Evolutionary conservation across 2,888 invertebrate species (phyloP).

Genomic region (Molanna angustata): DNA sequence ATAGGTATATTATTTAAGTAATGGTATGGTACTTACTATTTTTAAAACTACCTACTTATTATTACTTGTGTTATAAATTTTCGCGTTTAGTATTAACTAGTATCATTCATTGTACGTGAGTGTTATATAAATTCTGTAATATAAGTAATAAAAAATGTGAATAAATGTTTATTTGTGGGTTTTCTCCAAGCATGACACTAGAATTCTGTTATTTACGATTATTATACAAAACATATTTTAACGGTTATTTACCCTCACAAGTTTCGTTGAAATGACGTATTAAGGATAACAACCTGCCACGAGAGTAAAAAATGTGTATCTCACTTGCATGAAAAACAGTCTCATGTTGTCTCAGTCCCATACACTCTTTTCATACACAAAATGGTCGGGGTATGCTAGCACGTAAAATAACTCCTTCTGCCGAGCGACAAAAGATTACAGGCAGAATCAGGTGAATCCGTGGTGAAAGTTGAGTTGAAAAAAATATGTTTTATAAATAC

Average conservation of each 20-base stretch:
- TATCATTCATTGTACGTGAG: too few species aligned
- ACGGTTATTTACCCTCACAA: neutral
- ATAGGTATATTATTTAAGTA: too few species aligned
- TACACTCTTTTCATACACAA: neutral
- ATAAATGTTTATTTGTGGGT: neutral
- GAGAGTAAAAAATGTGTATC: constrained; percentile 10
- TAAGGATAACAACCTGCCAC: constrained; percentile 15
- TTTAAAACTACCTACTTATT: too few species aligned
- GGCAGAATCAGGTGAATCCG: neutral
- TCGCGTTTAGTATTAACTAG: too few species aligned
- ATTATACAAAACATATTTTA: neutral
- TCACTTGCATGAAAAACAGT: constrained; percentile 13
- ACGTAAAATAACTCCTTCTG: neutral
- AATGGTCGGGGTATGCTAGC: too few species aligned
- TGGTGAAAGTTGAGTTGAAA: neutral
- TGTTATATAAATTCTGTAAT: too few species aligned
- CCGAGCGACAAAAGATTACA: neutral
- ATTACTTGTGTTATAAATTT: too few species aligned
- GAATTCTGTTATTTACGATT: neutral
- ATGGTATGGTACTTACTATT: too few species aligned
- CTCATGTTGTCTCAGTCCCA: constrained; percentile 9
- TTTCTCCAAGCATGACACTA: neutral
- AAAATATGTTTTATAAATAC: neutral
- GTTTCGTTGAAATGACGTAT: constrained; percentile 5
- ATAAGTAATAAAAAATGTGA: neutral